Conservation (phyloP, 2,113 vertebrate species). For the Thunnus thynnus region DNA sequence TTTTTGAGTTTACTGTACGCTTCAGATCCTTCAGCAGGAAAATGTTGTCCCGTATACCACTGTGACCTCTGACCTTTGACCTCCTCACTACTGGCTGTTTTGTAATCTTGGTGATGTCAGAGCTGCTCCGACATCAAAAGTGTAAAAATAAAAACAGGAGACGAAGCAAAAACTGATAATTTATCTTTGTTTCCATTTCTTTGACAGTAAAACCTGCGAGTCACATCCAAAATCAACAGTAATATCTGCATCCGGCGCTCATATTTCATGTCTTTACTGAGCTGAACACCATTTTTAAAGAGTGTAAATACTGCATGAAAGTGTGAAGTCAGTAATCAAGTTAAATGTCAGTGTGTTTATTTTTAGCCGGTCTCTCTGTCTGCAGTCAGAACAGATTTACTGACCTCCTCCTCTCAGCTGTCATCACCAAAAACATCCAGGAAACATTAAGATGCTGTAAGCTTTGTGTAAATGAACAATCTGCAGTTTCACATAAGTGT, state of each 20-base stretch:
- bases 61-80: slow-evolving; percentile 5
- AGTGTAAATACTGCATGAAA: slow-evolving; percentile 22
- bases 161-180: too few relatives aligned
- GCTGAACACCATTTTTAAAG: neutral
- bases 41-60: too few relatives aligned
- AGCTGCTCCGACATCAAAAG: too few relatives aligned
- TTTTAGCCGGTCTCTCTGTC: slow-evolving; percentile 17
- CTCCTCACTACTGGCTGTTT: neutral
- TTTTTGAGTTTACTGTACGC: too few relatives aligned
- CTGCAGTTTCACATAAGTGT: neutral
- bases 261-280: neutral
- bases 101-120: too few relatives aligned
- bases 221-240: neutral
- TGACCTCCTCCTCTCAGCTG: slow-evolving; percentile 21
- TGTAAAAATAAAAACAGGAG: too few relatives aligned
- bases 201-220: too few relatives aligned
- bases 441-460: neutral
- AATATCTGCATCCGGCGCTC: neutral
- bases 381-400: neutral
- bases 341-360: slow-evolving; percentile 47
- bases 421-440: neutral
- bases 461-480: too few relatives aligned
- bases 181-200: too few relatives aligned
- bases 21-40: too few relatives aligned
- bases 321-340: slow-evolving; percentile 46